phyloP scores from a whole-genome alignment of 2,888 invertebrate genomes.

The Agapostemon virescens region DNA sequence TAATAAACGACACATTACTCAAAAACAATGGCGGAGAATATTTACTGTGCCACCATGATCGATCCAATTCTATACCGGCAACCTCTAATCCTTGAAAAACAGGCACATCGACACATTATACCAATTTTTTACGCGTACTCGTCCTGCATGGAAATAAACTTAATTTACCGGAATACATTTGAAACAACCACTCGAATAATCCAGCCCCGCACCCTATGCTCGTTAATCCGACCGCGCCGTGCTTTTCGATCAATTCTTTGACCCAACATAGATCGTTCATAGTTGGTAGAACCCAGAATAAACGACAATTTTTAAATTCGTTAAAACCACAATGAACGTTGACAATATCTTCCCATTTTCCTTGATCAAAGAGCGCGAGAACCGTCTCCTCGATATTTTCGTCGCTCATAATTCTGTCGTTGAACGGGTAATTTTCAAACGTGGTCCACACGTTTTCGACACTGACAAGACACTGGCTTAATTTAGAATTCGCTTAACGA shows the following conservation, averaged over 20 bases:
- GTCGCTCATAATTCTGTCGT: constrained; percentile 28
- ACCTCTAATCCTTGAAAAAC: constrained; percentile 83
- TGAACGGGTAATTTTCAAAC: neutral
- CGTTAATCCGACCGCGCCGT: constrained; percentile 82
- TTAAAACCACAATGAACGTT: constrained; percentile 70
- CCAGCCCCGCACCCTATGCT: constrained; percentile 92
- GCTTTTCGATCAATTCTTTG: constrained; percentile 79
- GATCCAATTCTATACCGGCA: constrained; percentile 89
- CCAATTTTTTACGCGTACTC: neutral
- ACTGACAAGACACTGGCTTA: neutral
- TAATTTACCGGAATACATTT: constrained; percentile 84
- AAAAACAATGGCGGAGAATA: constrained; percentile 87
- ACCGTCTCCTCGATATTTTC: constrained; percentile 65
- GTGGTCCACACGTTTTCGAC: neutral
- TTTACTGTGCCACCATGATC: constrained; percentile 89
- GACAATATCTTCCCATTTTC: constrained; percentile 80
- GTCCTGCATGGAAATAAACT: neutral
- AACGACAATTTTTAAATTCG: constrained; percentile 81
- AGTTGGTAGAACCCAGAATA: constrained; percentile 90
- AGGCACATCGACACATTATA: neutral
- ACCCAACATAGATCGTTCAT: constrained; percentile 85
- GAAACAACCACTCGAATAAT: constrained; percentile 90
- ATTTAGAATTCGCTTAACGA: neutral
- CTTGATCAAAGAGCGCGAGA: constrained; percentile 60
- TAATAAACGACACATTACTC: constrained; percentile 73